Conservation (phyloP, 2,113 vertebrate genomes). For the Blennius ocellaris region DNA sequence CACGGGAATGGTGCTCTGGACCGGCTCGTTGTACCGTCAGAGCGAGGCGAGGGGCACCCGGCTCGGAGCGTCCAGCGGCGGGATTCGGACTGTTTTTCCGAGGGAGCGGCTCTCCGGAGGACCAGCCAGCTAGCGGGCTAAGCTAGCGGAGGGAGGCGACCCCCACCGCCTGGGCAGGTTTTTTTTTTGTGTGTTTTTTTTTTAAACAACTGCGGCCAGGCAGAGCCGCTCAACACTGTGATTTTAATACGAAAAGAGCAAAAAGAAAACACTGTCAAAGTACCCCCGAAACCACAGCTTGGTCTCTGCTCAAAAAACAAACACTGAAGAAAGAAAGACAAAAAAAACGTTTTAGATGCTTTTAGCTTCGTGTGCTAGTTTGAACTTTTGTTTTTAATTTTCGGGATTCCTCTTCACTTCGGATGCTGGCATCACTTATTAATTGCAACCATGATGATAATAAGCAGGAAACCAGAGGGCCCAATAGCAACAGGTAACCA, state of each 20-base stretch:
- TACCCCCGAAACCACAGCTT: conserved; percentile 19
- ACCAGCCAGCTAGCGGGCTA: conserved; percentile 44
- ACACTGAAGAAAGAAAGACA: not conserved
- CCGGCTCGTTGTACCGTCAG: conserved; percentile 59
- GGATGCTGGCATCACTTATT: conserved; percentile 77
- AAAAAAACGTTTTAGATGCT: conserved; percentile 31
- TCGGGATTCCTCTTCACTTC: conserved; percentile 47
- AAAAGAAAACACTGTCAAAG: conserved; percentile 12
- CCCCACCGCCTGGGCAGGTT: conserved; percentile 61
- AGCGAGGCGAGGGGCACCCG: conserved; percentile 72
- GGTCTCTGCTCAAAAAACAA: not conserved
- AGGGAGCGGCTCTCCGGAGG: conserved; percentile 62
- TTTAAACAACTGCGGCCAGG: conserved; percentile 19
- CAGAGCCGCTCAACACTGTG: not conserved
- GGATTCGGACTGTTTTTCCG: conserved; percentile 72
- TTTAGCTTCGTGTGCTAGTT: conserved; percentile 33
- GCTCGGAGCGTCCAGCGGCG: conserved; percentile 54
- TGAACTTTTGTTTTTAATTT: conserved; percentile 3
- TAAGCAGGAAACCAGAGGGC: conserved; percentile 90
- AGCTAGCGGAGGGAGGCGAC: conserved; percentile 56
- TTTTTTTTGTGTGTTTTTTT: too few species aligned
- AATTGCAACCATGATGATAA: conserved; percentile 85
- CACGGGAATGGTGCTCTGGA: conserved; percentile 80
- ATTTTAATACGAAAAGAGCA: conserved; percentile 8
- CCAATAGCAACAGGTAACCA: conserved; percentile 87